phyloP scores from a whole-genome alignment of 2,888 invertebrate genomes.

The Diaphora mendica region DNA sequence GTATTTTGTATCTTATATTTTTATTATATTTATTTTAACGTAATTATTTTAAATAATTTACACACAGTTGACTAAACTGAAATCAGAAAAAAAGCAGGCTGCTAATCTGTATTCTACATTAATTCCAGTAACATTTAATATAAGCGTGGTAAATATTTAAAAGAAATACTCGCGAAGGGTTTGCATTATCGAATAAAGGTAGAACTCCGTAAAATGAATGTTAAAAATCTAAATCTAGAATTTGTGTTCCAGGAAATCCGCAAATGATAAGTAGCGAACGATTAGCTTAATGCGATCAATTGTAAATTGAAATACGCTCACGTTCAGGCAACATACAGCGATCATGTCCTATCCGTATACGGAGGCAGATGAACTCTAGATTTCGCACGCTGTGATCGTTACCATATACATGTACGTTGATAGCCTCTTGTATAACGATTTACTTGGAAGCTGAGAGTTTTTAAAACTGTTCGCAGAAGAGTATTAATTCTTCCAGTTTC shows the following conservation, averaged over 20 bases:
- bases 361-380: conserved; percentile 56
- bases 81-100: too few species aligned
- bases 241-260: neutral
- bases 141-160: neutral
- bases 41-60: neutral
- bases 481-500: neutral
- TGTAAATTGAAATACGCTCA: conserved; percentile 29
- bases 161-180: neutral
- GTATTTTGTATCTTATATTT: neutral
- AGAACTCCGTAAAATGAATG: neutral
- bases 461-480: neutral
- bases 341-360: conserved; percentile 48
- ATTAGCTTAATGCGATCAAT: conserved; percentile 6
- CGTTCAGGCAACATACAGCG: conserved; percentile 18
- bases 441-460: conserved; percentile 19
- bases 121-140: too few species aligned
- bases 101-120: too few species aligned
- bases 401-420: conserved; percentile 54
- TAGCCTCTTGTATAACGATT: conserved; percentile 36
- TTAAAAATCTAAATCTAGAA: neutral
- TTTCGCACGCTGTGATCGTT: conserved; percentile 58
- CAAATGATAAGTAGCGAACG: conserved; percentile 14
- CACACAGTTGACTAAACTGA: neutral
- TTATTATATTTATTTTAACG: too few species aligned
- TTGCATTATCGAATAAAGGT: neutral